Conservation (phyloP, 2,797 vertebrate genomes). For the Zenarchopterus dispar region DNA sequence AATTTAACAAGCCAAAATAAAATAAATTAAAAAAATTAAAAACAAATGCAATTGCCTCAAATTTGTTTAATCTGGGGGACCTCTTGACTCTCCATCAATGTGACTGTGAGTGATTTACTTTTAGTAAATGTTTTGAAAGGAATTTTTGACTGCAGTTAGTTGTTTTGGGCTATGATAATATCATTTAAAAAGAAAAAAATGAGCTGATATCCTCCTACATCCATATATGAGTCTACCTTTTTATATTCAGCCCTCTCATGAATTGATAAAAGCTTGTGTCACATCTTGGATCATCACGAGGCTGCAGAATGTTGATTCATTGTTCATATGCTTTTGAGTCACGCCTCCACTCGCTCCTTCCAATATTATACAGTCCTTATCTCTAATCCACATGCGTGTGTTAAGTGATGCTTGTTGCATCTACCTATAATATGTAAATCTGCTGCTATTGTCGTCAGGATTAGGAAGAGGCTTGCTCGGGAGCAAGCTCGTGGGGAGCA, state of each 20-base stretch:
- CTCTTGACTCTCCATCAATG: too few species aligned
- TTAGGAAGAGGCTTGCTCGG: conserved; percentile 13
- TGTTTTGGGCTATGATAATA: background rate
- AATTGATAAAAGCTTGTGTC: background rate
- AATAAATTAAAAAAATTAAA: background rate
- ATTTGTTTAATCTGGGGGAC: too few species aligned
- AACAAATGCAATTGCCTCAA: background rate
- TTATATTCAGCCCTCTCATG: background rate
- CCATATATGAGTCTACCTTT: background rate
- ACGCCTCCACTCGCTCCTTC: background rate
- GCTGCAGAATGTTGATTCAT: background rate
- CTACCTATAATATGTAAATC: conserved; percentile 21
- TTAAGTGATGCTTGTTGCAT: conserved; percentile 1
- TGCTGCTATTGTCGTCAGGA: conserved; percentile 36
- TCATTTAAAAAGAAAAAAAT: background rate
- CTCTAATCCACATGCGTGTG: background rate
- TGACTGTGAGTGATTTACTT: too few species aligned
- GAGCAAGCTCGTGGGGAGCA: conserved; percentile 18
- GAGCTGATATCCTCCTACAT: background rate
- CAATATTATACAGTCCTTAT: conserved; percentile 3
- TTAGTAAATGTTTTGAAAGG: too few species aligned
- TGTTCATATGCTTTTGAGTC: background rate
- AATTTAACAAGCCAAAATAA: background rate
- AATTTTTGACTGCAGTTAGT: too few species aligned
- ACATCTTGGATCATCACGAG: background rate